Percentiles rank a stretch among this genome's conserved stretches.
Evolutionary conservation across 1,140 invertebrate species (phyloP).

Genomic region (Cyclina sinensis): DNA sequence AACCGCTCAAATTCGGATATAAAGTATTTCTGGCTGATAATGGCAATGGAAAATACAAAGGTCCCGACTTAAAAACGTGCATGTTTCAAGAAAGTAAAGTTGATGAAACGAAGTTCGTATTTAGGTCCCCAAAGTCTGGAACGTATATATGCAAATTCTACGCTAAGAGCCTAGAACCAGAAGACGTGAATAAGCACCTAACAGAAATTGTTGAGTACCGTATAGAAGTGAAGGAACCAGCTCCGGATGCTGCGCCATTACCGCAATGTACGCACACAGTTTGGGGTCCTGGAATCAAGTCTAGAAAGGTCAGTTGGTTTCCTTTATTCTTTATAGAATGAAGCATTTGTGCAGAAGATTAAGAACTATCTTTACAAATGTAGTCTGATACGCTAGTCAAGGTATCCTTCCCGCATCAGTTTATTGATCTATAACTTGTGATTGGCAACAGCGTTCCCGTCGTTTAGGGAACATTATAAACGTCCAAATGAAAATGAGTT

Average conservation of each 20-base stretch:
- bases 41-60: conserved; percentile 78
- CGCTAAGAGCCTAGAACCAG: conserved; percentile 80
- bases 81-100: conserved; percentile 83
- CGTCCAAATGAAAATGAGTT: too few relatives aligned
- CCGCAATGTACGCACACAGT: conserved; percentile 83
- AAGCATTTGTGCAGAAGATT: too few relatives aligned
- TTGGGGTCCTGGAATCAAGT: conserved; percentile 84
- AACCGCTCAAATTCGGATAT: conserved; percentile 60
- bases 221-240: conserved; percentile 80
- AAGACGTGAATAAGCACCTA: conserved; percentile 78
- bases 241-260: conserved; percentile 80
- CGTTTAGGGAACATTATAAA: too few relatives aligned
- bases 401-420: too few relatives aligned
- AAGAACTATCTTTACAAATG: too few relatives aligned
- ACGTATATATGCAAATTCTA: conserved; percentile 86
- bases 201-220: conserved; percentile 86
- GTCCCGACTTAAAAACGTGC: conserved; percentile 82
- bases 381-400: too few relatives aligned
- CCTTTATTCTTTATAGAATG: too few relatives aligned
- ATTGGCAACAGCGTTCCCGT: too few relatives aligned
- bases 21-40: conserved; percentile 76
- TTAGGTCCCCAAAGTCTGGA: conserved; percentile 83
- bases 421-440: too few relatives aligned
- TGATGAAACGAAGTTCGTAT: conserved; percentile 82
- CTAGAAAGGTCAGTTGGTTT: conserved; percentile 48